These are phyloP conservation scores for Sebastes matsubarae DNA, from an alignment of 2,797 vertebrate species.

Conservation along the genomic window DNA sequence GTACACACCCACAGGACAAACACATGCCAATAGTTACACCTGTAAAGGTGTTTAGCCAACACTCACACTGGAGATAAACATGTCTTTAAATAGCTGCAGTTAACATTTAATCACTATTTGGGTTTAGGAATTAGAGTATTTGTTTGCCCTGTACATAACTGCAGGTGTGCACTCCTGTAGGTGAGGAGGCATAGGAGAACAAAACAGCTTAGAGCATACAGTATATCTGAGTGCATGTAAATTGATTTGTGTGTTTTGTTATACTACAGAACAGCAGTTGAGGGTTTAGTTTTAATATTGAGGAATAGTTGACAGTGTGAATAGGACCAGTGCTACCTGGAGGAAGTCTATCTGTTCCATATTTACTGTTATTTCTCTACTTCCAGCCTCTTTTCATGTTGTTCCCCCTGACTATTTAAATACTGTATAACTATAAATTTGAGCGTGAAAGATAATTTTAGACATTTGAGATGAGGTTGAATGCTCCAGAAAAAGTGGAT, in stretches of 20 bases:
- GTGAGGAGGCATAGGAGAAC: neutral
- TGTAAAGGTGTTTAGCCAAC: constrained; percentile 1
- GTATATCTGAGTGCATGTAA: accelerated
- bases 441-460: accelerated
- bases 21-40: neutral
- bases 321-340: neutral
- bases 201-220: neutral
- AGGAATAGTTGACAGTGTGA: neutral
- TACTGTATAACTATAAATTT: neutral
- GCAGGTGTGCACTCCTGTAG: neutral
- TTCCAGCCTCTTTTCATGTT: neutral
- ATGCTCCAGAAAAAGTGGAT: neutral
- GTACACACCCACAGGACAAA: constrained; percentile 39
- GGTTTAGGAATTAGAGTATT: neutral
- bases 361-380: constrained; percentile 3
- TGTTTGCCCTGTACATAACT: neutral
- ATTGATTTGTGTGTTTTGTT: neutral
- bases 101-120: neutral
- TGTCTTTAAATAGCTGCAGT: neutral
- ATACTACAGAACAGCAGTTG: neutral
- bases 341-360: neutral
- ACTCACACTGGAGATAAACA: neutral
- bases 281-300: neutral
- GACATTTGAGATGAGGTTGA: neutral
- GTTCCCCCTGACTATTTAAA: neutral